These are phyloP conservation scores for Radopholus similis DNA, from an alignment of 1,140 invertebrate genomes.

Conservation along the genomic window DNA sequence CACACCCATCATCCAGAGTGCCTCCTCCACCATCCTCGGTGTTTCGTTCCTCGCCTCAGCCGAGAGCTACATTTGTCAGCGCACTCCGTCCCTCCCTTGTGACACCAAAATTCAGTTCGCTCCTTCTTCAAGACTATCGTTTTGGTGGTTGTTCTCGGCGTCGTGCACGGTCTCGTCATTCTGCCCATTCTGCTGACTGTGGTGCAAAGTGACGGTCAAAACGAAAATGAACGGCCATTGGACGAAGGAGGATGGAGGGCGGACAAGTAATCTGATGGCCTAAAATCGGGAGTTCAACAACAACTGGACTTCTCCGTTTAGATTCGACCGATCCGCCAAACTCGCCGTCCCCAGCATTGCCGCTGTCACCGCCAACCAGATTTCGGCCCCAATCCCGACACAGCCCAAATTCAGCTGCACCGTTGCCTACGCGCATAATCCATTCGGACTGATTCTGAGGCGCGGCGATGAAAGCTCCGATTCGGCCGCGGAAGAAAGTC, in stretches of 20 bases:
- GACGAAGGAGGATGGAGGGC: too few species aligned
- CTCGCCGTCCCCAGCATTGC: too few species aligned
- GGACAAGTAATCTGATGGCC: too few species aligned
- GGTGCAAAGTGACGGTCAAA: neutral
- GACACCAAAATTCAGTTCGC: constrained; percentile 67
- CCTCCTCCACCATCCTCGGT: constrained; percentile 83
- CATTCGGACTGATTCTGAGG: too few species aligned
- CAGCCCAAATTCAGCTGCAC: too few species aligned
- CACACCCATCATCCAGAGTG: constrained; percentile 83
- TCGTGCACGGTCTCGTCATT: constrained; percentile 61
- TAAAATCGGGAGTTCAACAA: too few species aligned
- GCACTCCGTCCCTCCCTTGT: neutral
- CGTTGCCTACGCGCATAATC: too few species aligned
- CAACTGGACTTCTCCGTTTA: too few species aligned
- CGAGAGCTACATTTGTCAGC: constrained; percentile 75
- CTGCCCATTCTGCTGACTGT: constrained; percentile 74
- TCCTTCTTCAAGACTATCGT: constrained; percentile 98
- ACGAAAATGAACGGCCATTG: too few species aligned
- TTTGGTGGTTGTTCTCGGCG: constrained; percentile 78
- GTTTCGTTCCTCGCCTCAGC: constrained; percentile 79
- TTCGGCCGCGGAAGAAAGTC: neutral
- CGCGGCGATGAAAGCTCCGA: neutral
- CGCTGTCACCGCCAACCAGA: too few species aligned
- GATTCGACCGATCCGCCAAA: too few species aligned
- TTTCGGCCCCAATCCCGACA: too few species aligned